phyloP scores from a whole-genome alignment of 2,113 vertebrate species.

The Copsychus sechellarum region DNA sequence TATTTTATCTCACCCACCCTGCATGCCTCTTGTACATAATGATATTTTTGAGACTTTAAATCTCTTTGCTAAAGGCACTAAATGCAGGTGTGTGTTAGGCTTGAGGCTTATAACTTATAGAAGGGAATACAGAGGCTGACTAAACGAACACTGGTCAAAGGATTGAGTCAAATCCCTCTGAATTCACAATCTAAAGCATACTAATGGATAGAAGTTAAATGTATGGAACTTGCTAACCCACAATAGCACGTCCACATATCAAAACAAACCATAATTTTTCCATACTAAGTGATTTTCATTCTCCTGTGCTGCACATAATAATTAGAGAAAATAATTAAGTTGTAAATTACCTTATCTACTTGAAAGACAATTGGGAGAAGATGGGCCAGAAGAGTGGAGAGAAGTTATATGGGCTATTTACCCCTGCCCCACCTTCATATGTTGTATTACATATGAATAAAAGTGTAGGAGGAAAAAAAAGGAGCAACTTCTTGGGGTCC shows the following conservation, averaged over 20 bases:
- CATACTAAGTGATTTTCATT: not conserved
- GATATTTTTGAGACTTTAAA: conserved; percentile 28
- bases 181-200: not conserved
- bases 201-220: not conserved
- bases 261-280: not conserved
- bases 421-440: not conserved
- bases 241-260: not conserved
- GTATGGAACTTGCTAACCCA: not conserved
- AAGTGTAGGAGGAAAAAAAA: not conserved
- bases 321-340: not conserved
- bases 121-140: not conserved
- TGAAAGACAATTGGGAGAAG: not conserved
- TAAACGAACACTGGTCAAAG: not conserved
- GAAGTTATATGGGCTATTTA: not conserved
- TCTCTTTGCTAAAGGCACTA: conserved; percentile 37
- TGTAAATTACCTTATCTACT: conserved; percentile 17
- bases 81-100: conserved; percentile 1
- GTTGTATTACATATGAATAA: not conserved
- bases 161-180: not conserved
- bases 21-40: conserved; percentile 26
- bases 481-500: not conserved
- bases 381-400: not conserved
- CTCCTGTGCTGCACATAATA: not conserved
- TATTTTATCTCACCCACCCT: conserved; percentile 36
- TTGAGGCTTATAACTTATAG: not conserved